A percentile compares a stretch with the other conserved stretches of the same genome.
Conservation (phyloP, 2,113 vertebrate species). For the Larimichthys crocea region DNA sequence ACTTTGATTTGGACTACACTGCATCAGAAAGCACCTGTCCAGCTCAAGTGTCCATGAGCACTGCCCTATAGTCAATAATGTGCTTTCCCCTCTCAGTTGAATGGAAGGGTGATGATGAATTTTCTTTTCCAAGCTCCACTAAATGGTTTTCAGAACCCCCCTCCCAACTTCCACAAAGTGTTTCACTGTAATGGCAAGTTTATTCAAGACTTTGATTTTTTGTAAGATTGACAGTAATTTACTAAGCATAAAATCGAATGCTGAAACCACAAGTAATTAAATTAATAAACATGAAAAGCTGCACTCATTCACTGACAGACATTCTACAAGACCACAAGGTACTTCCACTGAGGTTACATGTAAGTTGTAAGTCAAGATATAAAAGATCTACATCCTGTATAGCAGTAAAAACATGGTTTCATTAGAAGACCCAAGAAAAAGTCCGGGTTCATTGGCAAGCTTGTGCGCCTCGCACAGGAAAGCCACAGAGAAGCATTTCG, state of each 20-base stretch:
- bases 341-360: slow-evolving; percentile 67
- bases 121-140: neutral
- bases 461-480: slow-evolving; percentile 63
- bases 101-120: neutral
- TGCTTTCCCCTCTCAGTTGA: neutral
- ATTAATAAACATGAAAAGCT: neutral
- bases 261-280: neutral
- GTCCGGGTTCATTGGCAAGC: slow-evolving; percentile 48
- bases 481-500: slow-evolving; percentile 68
- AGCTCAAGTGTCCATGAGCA: neutral
- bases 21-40: slow-evolving; percentile 7
- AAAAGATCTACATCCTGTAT: slow-evolving; percentile 60
- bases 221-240: slow-evolving; percentile 16
- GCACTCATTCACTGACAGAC: neutral
- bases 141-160: neutral
- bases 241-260: neutral
- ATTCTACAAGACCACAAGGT: slow-evolving; percentile 64
- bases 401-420: slow-evolving; percentile 52
- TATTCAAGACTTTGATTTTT: neutral
- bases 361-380: slow-evolving; percentile 33
- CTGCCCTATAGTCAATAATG: neutral
- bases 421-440: slow-evolving; percentile 71
- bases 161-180: neutral
- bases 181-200: slow-evolving; percentile 3
- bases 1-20: neutral